Evolutionary conservation across 2,113 vertebrate genomes (phyloP).

Genomic region (Bufo bufo): DNA sequence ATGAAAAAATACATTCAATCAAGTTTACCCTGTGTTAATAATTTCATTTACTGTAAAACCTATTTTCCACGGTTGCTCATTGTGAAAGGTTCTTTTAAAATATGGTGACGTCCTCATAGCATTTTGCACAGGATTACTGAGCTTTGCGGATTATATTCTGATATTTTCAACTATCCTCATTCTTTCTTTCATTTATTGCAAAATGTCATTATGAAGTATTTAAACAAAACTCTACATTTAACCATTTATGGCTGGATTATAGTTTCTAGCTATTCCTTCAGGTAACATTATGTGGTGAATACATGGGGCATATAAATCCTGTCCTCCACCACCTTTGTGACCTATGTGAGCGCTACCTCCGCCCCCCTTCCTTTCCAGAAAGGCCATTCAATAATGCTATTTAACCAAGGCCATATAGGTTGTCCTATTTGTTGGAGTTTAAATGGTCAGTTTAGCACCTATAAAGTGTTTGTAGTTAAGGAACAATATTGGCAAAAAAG

Average conservation of each 20-base stretch:
- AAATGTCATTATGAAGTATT: background rate
- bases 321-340: background rate
- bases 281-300: background rate
- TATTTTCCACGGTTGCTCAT: slow-evolving; percentile 35
- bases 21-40: slow-evolving; percentile 40
- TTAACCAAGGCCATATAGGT: too few species aligned
- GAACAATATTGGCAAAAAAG: too few species aligned
- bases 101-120: slow-evolving; percentile 8
- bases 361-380: background rate
- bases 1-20: slow-evolving; percentile 46
- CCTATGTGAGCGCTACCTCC: background rate
- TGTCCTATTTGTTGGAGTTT: too few species aligned
- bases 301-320: background rate
- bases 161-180: background rate
- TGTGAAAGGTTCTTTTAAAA: slow-evolving; percentile 30
- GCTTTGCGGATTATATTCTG: background rate
- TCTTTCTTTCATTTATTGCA: background rate
- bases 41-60: slow-evolving; percentile 42
- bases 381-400: background rate
- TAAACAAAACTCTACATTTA: background rate
- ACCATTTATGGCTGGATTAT: background rate
- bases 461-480: too few species aligned
- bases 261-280: too few species aligned
- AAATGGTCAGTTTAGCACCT: too few species aligned
- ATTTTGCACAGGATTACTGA: background rate